Base-by-base conservation (phyloP, 2,113 vertebrate species). In the Heptranchias perlo region DNA sequence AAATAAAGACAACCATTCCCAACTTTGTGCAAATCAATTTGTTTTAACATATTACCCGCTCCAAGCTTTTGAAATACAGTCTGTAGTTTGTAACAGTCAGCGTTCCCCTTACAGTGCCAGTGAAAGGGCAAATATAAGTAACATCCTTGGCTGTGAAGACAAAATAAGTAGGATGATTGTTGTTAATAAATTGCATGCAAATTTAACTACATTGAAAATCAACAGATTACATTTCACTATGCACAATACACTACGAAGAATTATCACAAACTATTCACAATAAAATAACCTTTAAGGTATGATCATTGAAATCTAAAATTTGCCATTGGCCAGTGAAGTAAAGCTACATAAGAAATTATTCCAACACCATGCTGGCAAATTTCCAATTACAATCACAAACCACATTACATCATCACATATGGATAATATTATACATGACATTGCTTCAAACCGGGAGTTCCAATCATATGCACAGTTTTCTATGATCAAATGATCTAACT, bases 61-160 rank as follows among this genome's bases (percentile, higher is more conserved):
- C 99, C 97, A 98, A 98, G 97, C 98, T 98, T 97, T 98, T 99
- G 97, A 99, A 99, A 97, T 99, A 99, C 6, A 99, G 97, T 96
- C 99, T 98, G 96, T 99, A 99, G 98, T 99, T 99, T 76, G 99
- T 99, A 96, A 99, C 98, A 1, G 98, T 99, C 96, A 99, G 97
- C 0, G 98, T 98, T 97, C 99, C 99, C 96, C 98, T 98, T 86
- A 99, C 97, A 82, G 98, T 98, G 97, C 99, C 99, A 96, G 98
- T 98, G 97, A 99, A 99, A 3, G 99, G 99, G 96, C 99, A 99
- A 97, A 99, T 99, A 95, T 99, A 99, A 96, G 99, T 99, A 96
- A 99, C 98, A 96, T 99, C 99, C 97, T 99, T 98, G 94, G 98
- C 99, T 99, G 96, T 18, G 91, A 96, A 96, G 96, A 65, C 18